Percentiles rank a stretch among this genome's conserved stretches.
Evolutionary conservation across 2,113 vertebrate species (phyloP).

Genomic region (Podarcis cretensis): DNA sequence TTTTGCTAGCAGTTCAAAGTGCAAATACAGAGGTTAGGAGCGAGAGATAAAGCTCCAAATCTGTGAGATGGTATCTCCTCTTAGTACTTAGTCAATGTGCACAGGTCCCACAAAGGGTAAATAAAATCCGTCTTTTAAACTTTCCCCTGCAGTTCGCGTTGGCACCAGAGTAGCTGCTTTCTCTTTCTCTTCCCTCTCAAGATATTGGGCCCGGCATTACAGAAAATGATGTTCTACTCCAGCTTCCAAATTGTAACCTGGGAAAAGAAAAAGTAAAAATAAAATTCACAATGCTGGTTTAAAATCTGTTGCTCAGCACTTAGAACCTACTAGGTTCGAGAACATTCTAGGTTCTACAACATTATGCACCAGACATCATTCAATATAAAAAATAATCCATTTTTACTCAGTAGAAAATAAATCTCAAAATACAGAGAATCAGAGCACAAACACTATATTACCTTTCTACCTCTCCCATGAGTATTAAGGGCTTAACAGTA

Average conservation of each 20-base stretch:
- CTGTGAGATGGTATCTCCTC: conserved; percentile 27
- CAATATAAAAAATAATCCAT: background rate
- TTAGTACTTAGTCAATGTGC: conserved; percentile 42
- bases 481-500: background rate
- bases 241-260: conserved; percentile 61
- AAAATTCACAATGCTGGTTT: background rate
- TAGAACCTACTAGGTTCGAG: background rate
- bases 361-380: background rate
- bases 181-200: conserved; percentile 51
- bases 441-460: background rate
- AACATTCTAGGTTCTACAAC: background rate
- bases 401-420: background rate
- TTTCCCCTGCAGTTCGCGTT: conserved; percentile 43
- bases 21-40: conserved; percentile 32
- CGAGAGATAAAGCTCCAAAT: conserved; percentile 52
- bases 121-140: conserved; percentile 11
- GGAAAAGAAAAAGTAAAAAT: conserved; percentile 34
- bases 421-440: background rate
- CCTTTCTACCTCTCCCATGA: background rate
- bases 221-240: conserved; percentile 54
- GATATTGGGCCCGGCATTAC: conserved; percentile 51
- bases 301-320: background rate
- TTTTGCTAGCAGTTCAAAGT: conserved; percentile 72
- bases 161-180: conserved; percentile 28
- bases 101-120: conserved; percentile 34